A percentile compares a stretch with the other conserved stretches of the same genome.
Conservation (phyloP, 35 echinoderm and acorn worm species). For the Holothuria glaberrima region DNA sequence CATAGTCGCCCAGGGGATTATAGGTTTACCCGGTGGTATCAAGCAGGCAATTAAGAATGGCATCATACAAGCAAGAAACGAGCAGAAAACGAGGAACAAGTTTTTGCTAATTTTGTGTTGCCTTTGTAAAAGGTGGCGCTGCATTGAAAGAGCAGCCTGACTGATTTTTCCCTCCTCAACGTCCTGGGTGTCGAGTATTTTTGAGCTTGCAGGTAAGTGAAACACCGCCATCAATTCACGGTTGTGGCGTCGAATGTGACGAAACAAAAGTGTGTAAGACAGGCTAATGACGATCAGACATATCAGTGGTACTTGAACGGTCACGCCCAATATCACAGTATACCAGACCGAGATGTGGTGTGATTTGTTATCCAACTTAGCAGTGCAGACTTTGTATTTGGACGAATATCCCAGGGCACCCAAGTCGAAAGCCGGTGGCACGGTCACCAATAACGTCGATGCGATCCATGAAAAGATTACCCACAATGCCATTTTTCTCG, state of each 20-base stretch:
- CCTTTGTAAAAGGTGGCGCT: conserved; percentile 5
- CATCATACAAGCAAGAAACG: conserved; percentile 12
- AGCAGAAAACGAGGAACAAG: conserved; percentile 4
- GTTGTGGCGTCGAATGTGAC: too few species aligned
- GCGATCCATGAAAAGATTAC: too few species aligned
- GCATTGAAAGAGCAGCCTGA: conserved; percentile 5
- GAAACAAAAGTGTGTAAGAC: background rate
- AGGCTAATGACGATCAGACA: conserved; percentile 20
- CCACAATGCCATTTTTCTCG: too few species aligned
- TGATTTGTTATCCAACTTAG: too few species aligned
- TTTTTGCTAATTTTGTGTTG: conserved; percentile 20
- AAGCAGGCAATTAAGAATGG: background rate
- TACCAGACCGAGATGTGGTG: background rate
- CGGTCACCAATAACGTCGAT: too few species aligned
- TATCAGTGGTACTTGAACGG: conserved; percentile 10
- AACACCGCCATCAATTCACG: background rate
- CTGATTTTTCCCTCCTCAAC: background rate
- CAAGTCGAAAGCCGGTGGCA: too few species aligned
- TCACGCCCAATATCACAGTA: background rate
- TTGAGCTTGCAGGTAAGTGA: background rate
- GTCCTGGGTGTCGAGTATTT: background rate
- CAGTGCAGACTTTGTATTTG: too few species aligned
- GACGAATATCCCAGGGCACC: too few species aligned
- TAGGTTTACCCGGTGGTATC: background rate
- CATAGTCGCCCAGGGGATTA: conserved; percentile 1